phyloP scores from a whole-genome alignment of 2,888 invertebrate genomes.

The Clanis bilineata region DNA sequence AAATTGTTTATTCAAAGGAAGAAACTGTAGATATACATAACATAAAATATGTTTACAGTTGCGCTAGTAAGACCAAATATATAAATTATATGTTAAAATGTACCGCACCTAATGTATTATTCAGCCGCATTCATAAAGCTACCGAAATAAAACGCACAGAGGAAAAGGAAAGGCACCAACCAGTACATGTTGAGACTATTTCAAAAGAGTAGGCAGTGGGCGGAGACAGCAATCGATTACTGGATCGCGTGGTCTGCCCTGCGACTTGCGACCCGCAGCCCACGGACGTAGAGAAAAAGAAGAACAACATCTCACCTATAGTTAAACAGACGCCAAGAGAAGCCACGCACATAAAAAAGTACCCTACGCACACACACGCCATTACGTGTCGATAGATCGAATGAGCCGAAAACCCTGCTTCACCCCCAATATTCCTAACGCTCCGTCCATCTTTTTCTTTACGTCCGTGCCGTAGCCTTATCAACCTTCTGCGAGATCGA shows the following conservation, averaged over 20 bases:
- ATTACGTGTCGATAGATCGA: too few species aligned
- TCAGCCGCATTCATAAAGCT: constrained; percentile 33
- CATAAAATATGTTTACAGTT: constrained; percentile 1
- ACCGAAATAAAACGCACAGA: constrained; percentile 39
- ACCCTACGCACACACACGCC: too few species aligned
- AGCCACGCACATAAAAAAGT: too few species aligned
- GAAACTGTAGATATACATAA: not conserved
- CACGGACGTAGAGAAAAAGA: too few species aligned
- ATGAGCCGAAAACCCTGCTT: too few species aligned
- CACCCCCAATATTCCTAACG: too few species aligned
- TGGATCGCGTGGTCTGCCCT: constrained; percentile 57
- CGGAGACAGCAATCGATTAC: constrained; percentile 50
- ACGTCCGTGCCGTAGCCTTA: too few species aligned
- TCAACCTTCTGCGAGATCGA: constrained; percentile 57
- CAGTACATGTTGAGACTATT: constrained; percentile 39
- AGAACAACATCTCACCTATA: too few species aligned
- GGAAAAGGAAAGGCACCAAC: constrained; percentile 30
- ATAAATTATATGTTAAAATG: constrained; percentile 24
- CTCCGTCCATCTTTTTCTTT: too few species aligned
- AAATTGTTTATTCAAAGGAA: constrained; percentile 9
- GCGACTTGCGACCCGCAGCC: too few species aligned
- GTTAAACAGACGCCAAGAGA: too few species aligned
- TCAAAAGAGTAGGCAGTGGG: constrained; percentile 32
- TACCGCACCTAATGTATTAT: constrained; percentile 29
- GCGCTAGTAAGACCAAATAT: not conserved